Conservation (phyloP, 2,888 invertebrate species). For the Drosophila melanosoma region DNA sequence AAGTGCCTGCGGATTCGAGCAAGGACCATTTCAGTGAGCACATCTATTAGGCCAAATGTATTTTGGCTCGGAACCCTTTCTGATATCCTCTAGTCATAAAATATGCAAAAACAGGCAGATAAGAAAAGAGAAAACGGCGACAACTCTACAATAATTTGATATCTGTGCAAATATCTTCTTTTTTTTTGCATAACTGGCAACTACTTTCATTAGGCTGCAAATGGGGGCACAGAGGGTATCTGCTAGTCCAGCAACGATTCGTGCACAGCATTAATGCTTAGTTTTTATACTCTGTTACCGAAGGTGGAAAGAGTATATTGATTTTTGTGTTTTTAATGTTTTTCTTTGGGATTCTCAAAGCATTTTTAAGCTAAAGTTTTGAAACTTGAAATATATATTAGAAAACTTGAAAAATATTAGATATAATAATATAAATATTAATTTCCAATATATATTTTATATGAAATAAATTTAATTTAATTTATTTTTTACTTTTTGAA, state of each 20-base stretch:
- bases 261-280: neutral
- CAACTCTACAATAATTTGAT: neutral
- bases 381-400: neutral
- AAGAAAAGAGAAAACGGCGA: neutral
- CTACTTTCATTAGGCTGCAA: neutral
- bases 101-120: neutral
- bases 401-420: too few species aligned
- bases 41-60: constrained; percentile 77
- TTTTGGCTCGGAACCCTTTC: constrained; percentile 55
- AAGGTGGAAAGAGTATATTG: neutral
- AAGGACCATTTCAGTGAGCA: constrained; percentile 69
- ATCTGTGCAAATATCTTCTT: neutral
- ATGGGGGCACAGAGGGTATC: neutral
- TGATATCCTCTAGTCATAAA: constrained; percentile 5
- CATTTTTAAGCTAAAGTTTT: neutral
- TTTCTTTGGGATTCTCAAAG: neutral
- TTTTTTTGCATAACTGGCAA: neutral
- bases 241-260: constrained; percentile 1
- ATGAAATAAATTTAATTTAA: neutral
- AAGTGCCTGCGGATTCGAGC: constrained; percentile 45
- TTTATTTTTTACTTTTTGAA: neutral
- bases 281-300: neutral
- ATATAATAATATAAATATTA: too few species aligned
- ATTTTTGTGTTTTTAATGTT: neutral
- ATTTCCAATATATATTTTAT: too few species aligned